Conservation (phyloP, 1,140 invertebrate species). For the Trachelipus rathkii region DNA sequence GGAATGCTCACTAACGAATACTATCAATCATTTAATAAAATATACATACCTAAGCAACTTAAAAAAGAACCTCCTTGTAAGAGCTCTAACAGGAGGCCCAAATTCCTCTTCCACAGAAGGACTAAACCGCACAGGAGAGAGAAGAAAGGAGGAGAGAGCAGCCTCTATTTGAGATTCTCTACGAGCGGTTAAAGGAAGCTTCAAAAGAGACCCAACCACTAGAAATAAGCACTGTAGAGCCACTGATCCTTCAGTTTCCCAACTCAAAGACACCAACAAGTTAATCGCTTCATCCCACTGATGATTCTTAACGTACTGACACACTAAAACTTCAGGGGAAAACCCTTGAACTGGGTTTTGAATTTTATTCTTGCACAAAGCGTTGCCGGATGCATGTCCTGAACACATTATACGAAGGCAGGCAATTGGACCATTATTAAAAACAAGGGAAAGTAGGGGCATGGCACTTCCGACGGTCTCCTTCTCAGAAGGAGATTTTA, state of each 20-base stretch:
- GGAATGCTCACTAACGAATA: too few relatives aligned
- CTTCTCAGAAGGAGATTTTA: not conserved
- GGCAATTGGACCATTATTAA: slow-evolving; percentile 35
- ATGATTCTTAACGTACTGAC: slow-evolving; percentile 62
- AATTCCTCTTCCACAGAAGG: slow-evolving; percentile 56
- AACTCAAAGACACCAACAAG: slow-evolving; percentile 63
- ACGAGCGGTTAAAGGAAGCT: slow-evolving; percentile 61
- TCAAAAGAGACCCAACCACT: slow-evolving; percentile 67
- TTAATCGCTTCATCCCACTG: slow-evolving; percentile 66
- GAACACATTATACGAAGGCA: slow-evolving; percentile 32
- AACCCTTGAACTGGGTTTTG: slow-evolving; percentile 47
- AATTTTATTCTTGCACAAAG: slow-evolving; percentile 2
- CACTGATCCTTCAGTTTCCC: slow-evolving; percentile 64
- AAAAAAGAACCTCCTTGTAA: slow-evolving; percentile 74
- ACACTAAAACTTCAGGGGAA: slow-evolving; percentile 56
- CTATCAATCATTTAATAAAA: not conserved
- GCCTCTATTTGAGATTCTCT: slow-evolving; percentile 53
- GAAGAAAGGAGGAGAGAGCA: slow-evolving; percentile 36
- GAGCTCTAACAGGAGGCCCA: slow-evolving; percentile 65
- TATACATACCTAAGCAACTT: slow-evolving; percentile 62
- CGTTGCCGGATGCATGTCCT: not conserved
- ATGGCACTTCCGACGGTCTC: slow-evolving; percentile 17
- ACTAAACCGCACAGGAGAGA: slow-evolving; percentile 39
- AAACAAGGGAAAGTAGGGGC: slow-evolving; percentile 35
- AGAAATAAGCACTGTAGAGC: slow-evolving; percentile 66